phyloP scores from a whole-genome alignment of 2,797 vertebrate species.

The Chelon labrosus region DNA sequence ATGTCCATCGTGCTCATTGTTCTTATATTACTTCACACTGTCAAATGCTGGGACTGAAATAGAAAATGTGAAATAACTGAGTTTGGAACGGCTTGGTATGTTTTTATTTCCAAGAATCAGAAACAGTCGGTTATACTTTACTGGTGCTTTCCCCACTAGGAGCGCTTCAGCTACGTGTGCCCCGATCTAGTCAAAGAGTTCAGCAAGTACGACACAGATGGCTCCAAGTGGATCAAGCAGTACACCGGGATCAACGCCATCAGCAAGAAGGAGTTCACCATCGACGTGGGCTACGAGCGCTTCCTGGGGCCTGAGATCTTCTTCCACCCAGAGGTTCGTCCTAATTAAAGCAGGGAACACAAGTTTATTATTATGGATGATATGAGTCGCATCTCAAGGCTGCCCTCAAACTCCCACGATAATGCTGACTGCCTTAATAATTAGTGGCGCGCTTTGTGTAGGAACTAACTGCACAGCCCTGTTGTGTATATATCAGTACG shows the following conservation, averaged over 20 bases:
- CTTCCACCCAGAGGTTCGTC: conserved; percentile 95
- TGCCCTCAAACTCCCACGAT: not conserved
- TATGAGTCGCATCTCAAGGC: not conserved
- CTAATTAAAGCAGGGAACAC: not conserved
- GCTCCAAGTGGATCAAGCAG: conserved; percentile 98
- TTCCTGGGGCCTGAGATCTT: conserved; percentile 98
- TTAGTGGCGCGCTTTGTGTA: no score
- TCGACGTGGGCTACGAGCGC: conserved; percentile 97
- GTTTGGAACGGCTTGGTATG: not conserved
- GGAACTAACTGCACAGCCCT: not conserved
- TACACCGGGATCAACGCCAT: conserved; percentile 97
- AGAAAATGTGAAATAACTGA: not conserved
- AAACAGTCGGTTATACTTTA: not conserved
- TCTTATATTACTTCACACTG: not conserved
- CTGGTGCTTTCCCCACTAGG: conserved; percentile 76
- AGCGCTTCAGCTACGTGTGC: conserved; percentile 97
- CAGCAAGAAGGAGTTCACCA: conserved; percentile 98
- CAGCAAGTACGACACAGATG: conserved; percentile 96
- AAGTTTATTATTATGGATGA: not conserved
- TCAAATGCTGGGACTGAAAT: conserved; percentile 1
- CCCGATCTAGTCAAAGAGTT: conserved; percentile 99
- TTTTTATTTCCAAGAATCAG: no score
- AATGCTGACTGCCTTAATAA: no score
- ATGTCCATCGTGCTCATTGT: not conserved
- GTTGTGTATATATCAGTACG: not conserved